A percentile compares a stretch with the other conserved stretches of the same genome.
Evolutionary conservation across 2,113 vertebrate genomes (phyloP).

Genomic region (Cyrtonyx montezumae): DNA sequence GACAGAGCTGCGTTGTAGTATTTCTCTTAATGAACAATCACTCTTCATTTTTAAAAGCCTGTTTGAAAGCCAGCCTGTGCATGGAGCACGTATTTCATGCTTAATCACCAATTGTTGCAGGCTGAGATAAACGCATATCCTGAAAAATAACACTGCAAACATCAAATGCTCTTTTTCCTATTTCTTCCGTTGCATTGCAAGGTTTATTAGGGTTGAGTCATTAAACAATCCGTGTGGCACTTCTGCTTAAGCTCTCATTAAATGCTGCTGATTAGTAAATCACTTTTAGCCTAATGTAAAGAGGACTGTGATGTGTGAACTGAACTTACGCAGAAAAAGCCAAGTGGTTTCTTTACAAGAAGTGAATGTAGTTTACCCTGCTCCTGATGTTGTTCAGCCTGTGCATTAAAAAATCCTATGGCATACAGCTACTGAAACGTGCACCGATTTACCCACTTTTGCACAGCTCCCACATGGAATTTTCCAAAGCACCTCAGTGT

Average conservation of each 20-base stretch:
- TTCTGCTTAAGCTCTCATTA: neutral
- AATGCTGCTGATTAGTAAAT: neutral
- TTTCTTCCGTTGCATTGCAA: constrained; percentile 2
- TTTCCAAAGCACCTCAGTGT: neutral
- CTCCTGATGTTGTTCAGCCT: neutral
- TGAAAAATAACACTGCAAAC: constrained; percentile 1
- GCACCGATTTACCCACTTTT: neutral
- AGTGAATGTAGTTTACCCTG: neutral
- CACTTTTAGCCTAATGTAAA: constrained; percentile 1
- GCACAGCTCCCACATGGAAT: neutral
- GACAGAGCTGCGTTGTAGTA: neutral
- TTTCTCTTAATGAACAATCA: constrained; percentile 21
- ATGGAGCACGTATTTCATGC: neutral
- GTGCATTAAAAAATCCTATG: neutral
- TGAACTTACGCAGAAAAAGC: neutral
- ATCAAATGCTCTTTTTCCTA: neutral
- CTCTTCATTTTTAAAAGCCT: constrained; percentile 21
- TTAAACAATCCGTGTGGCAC: neutral
- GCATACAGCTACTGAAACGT: neutral
- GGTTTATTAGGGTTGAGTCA: neutral
- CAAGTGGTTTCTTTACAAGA: neutral
- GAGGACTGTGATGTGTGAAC: neutral
- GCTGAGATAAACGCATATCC: neutral
- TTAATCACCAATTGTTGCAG: constrained; percentile 8
- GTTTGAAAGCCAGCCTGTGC: constrained; percentile 21